These are phyloP conservation scores for Gyrodactylus salaris DNA, from an alignment of 1,140 invertebrate species.

Conservation along the genomic window DNA sequence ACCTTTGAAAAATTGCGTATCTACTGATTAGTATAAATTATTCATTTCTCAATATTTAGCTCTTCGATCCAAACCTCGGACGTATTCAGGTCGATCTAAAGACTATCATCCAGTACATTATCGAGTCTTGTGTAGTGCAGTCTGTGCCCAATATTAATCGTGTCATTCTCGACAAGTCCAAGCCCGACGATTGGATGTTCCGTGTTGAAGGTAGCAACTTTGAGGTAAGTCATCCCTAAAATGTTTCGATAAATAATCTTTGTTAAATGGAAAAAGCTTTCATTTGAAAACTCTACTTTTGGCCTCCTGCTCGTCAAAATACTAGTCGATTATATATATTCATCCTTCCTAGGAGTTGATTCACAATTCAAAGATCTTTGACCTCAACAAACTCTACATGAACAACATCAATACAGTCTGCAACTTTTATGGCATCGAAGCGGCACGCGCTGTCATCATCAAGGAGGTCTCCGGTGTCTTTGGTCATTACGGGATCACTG, in stretches of 20 bases:
- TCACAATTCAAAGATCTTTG: constrained; percentile 44
- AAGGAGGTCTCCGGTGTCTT: constrained; percentile 67
- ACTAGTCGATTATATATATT: too few relatives aligned
- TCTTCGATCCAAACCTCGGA: neutral
- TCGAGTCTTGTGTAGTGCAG: neutral
- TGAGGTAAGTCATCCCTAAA: constrained; percentile 42
- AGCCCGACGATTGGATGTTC: constrained; percentile 34
- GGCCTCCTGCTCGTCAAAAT: too few relatives aligned
- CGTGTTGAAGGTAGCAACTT: constrained; percentile 27
- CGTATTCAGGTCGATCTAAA: neutral
- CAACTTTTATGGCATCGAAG: constrained; percentile 61
- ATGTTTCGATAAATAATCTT: constrained; percentile 22
- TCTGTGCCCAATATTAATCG: neutral
- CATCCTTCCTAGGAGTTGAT: constrained; percentile 37
- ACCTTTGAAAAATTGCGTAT: too few relatives aligned
- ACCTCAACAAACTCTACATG: constrained; percentile 40
- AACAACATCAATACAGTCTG: constrained; percentile 76
- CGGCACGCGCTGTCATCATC: constrained; percentile 30
- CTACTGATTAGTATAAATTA: neutral
- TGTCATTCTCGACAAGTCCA: neutral
- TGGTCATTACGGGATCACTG: constrained; percentile 66
- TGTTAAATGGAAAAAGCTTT: too few relatives aligned
- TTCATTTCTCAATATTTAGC: neutral
- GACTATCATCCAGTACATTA: neutral
- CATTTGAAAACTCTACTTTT: too few relatives aligned